These are phyloP conservation scores for Cliona cf. orientalis DNA, from an alignment of 37 sponge, comb jelly and placozoan species.

Conservation along the genomic window DNA sequence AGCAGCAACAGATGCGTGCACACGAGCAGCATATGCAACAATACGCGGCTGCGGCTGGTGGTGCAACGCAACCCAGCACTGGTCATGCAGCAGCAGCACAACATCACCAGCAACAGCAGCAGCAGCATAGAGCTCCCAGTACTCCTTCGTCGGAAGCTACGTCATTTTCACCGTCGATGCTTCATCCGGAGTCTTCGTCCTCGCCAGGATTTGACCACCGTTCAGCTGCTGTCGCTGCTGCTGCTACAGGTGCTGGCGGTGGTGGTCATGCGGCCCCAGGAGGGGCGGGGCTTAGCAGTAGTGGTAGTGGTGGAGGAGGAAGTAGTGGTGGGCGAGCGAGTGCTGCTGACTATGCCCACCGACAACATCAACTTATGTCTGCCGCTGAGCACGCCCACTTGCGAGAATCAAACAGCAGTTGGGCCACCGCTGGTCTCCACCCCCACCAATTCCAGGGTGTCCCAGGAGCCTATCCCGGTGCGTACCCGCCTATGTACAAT, in stretches of 20 bases:
- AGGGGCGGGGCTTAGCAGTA: no score
- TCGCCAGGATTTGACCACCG: no score
- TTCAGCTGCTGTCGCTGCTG: background rate
- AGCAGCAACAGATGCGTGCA: background rate
- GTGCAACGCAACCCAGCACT: no score
- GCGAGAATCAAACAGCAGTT: background rate
- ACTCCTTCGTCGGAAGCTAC: no score
- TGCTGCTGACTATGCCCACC: background rate
- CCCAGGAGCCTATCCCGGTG: background rate
- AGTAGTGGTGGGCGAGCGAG: background rate
- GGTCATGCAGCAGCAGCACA: background rate
- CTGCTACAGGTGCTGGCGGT: background rate
- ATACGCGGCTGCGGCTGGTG: no score
- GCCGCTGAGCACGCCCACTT: background rate
- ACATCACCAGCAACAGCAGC: slow-evolving; percentile 4
- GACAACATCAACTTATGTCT: background rate
- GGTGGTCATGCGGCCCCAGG: background rate
- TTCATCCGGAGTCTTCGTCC: no score
- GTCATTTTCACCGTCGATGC: no score
- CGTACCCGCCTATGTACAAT: slow-evolving; percentile 28
- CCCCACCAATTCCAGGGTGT: background rate
- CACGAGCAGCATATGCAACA: background rate
- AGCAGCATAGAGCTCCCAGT: no score
- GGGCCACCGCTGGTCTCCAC: background rate
- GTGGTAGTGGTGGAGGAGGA: no score